Conservation (phyloP, 2,113 vertebrate species). For the Myxocyprinus asiaticus region DNA sequence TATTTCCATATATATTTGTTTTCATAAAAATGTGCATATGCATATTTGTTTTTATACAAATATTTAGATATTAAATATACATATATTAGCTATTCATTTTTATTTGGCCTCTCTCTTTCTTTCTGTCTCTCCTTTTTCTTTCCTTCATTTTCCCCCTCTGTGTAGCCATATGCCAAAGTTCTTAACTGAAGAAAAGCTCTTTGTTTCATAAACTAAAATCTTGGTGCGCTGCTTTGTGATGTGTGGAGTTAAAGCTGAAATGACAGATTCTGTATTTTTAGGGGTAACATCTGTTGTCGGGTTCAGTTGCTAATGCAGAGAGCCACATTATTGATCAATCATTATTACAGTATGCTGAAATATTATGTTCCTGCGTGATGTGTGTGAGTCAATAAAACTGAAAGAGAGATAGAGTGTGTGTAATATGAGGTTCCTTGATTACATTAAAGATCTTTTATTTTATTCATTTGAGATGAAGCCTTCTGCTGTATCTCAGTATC, state of each 20-base stretch:
- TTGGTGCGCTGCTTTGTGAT: not conserved
- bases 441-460: slow-evolving; percentile 77
- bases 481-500: slow-evolving; percentile 71
- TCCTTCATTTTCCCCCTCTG: slow-evolving; percentile 15
- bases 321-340: slow-evolving; percentile 54
- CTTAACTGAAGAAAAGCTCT: slow-evolving; percentile 44
- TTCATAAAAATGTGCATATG: no score
- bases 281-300: slow-evolving; percentile 53
- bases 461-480: slow-evolving; percentile 74
- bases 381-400: slow-evolving; percentile 56
- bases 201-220: slow-evolving; percentile 50
- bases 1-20: no score
- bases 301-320: slow-evolving; percentile 57
- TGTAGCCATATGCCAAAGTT: slow-evolving; percentile 39
- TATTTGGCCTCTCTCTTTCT: no score
- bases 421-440: slow-evolving; percentile 81
- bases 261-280: slow-evolving; percentile 48
- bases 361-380: slow-evolving; percentile 51
- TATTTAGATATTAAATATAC: no score
- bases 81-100: no score
- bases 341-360: slow-evolving; percentile 58
- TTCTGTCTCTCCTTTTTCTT: slow-evolving; percentile 2
- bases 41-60: no score
- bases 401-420: slow-evolving; percentile 44
- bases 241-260: slow-evolving; percentile 36